A percentile compares a stretch with the other conserved stretches of the same genome.
These are phyloP conservation scores for Bambusicola thoracicus DNA, from an alignment of 2,113 vertebrate genomes.

Conservation along the genomic window DNA sequence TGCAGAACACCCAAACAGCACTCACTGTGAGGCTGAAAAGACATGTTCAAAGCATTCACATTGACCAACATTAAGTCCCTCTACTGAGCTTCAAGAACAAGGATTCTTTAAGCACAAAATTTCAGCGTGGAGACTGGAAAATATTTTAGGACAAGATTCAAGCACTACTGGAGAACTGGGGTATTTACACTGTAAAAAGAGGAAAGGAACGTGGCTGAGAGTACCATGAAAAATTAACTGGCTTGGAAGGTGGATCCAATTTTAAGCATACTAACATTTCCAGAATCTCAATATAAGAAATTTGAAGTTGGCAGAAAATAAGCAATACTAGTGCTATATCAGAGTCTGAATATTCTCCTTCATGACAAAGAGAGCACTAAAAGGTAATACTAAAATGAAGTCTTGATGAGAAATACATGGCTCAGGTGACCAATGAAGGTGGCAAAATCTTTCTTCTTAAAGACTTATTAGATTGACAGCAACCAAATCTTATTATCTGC, in stretches of 20 bases:
- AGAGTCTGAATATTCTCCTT: not conserved
- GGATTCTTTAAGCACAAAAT: not conserved
- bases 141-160: not conserved
- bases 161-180: not conserved
- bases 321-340: not conserved
- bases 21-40: not conserved
- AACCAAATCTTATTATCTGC: not conserved
- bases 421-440: constrained; percentile 6
- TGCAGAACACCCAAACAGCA: not conserved
- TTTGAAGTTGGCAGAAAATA: not conserved
- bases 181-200: not conserved
- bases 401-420: not conserved
- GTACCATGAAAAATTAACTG: not conserved
- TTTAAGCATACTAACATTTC: not conserved
- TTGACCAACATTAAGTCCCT: not conserved
- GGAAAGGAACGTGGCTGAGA: not conserved
- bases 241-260: not conserved
- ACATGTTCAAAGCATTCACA: not conserved
- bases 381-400: constrained; percentile 1
- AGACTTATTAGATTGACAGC: not conserved
- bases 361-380: not conserved
- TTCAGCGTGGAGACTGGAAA: not conserved
- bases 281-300: not conserved
- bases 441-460: not conserved
- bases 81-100: not conserved